Base-by-base conservation (phyloP, 2,888 invertebrate species). In the Papilio protenor region DNA sequence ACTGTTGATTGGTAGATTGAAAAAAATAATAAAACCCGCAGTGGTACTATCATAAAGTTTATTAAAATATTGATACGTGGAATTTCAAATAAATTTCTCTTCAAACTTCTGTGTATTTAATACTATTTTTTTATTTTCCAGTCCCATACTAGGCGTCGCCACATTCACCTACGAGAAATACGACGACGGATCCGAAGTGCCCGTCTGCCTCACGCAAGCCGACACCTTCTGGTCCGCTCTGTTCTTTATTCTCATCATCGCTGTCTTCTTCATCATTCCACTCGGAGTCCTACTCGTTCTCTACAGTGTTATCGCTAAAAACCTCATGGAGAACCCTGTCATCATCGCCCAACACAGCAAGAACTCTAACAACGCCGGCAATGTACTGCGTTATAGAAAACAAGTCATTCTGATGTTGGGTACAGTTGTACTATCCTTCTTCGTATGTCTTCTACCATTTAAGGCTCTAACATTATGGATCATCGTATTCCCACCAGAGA, bases 341-440 rank as follows among this genome's bases (percentile, higher is more conserved):
- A 96, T 97, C 81, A 96, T 96, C 81, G 95, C 96, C 0, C 96
- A 96, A 79, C 93, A 95, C 81, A 94, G 91, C 81, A 94, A 95
- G 79, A 94, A 94, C 81, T 92, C 95, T 33, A 91, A 84, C 80
- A 92, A 91, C 55, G 84, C 90, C 0, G 94, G 94, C 55, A 96
- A 96, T 85, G 96, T 97, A 75, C 90, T 97, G 6, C 95, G 97
- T 83, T 97, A 97, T 86, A 95, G 97, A 76, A 97, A 97, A 84
- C 97, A 97, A 94, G 96, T 98, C 45, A 98, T 98, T 61, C 93
- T 98, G 75, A 98, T 98, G 98, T 92, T 98, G 52, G 98, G 97
- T 11, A 97, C 98, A 0, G 98, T 98, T 0, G 98, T 98, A 0
- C 89, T 98, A 47, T 97, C 98, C 73, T 99, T 99, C 92, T 99